Base-by-base conservation (phyloP, 1,140 invertebrate species). In the Drosophila punjabiensis region DNA sequence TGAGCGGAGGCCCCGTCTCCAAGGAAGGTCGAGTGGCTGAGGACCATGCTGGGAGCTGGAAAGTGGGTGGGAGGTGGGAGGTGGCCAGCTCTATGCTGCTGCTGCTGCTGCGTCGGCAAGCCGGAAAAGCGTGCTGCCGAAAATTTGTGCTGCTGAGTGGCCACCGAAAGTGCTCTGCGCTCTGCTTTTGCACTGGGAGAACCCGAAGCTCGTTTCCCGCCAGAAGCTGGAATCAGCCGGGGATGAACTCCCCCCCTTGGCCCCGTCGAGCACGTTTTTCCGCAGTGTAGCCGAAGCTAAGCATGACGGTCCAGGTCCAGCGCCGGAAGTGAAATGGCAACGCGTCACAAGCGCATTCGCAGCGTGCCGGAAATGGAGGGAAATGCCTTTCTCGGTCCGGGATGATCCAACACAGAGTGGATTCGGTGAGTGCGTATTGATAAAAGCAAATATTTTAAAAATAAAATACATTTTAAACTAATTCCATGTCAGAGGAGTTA, bases 91-190 rank as follows among this genome's bases (percentile, higher is more conserved):
- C 39, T 45, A 45, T 32, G 66, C 24, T 43, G 33, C n/a, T 45
- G 55, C 39, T 76, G 58, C 67, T 82, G 76, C 78, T 86, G 79
- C 67, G 83, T 80, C 39, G 84, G 80, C 77, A 87, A 88, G 82
- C 84, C 84, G 84, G 84, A 87, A 87, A 81, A 81, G 85, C 84
- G 82, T 81, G 84, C 81, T 87, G 85, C 85, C 84, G 76, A 87
- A 87, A 87, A 87, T 87, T 88, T 87, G 73, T 59, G 75, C 47
- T 87, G 81, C 84, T 87, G 85, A 87, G 81, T 87, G 84, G 81
- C 84, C 79, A 82, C 81, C 55, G 61, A 82, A 55, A 82, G 76
- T 78, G 73, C 82, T 77, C 56, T 45, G 32, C 28, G 43, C 39
- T 39, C 28, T 16, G 37, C 45, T 37, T 37, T 30, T 55, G 30